Evolutionary conservation across 2,113 vertebrate species (phyloP), one percentile per base, ranked within the genome.

Genomic region (Cinclus mexicanus): DNA sequence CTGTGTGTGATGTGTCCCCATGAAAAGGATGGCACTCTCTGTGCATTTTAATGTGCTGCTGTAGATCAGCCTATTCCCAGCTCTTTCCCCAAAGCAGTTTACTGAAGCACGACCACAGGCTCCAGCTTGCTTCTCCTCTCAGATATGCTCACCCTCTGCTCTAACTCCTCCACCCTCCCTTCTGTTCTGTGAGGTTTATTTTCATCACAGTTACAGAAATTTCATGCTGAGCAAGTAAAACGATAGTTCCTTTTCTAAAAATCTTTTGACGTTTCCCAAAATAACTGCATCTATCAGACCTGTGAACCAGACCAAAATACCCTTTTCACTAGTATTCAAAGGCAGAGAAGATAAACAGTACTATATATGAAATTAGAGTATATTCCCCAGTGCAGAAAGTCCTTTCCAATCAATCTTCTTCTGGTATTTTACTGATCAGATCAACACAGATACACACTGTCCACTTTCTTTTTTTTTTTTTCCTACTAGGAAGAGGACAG

Each of bases 121-220:
- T 50, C 28, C 65, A 44, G 64, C 78, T 89, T 81, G 71, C 81
- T 92, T 69, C 87, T 78, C 60, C 56, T 41, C 81, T 77, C 69
- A 15, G 11, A 50, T 11, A 71, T 18, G 35, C 39, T 87, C 61
- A 72, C 69, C 50, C 68, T 63, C 74, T 74, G 77, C 46, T 92
- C 67, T 15, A 44, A 82, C 93, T 80, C 87, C 93, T 87, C 93
- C 25, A 7, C 70, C 76, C 78, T 85, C n/a, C 89, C 76, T 90
- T 91, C 91, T 95, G 93, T 44, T 96, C 72, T 6, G 9, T 77
- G 16, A 29, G 35, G 46, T 71, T 94, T 92, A 87, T 92, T 94
- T 94, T 72, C 69, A 75, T 60, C 59, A 12, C 5, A 70, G 35
- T 59, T 68, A 91, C 50, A 82, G 28, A 70, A 95, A 84, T 53